phyloP scores from a whole-genome alignment of 2,113 vertebrate species.

The Columba livia region DNA sequence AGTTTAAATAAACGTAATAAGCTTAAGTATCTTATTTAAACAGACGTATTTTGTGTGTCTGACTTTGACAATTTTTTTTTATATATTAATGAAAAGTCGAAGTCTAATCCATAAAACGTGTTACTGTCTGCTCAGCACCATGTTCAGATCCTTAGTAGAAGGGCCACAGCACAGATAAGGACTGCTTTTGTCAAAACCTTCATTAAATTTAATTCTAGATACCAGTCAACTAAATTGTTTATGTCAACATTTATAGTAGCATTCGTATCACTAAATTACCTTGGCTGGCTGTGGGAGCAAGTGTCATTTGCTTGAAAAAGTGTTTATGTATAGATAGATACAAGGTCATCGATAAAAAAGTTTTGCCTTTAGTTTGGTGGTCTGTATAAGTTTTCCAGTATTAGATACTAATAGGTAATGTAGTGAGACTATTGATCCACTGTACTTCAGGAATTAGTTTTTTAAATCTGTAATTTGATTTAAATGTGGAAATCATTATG shows the following conservation, averaged over 20 bases:
- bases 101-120: not conserved
- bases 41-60: not conserved
- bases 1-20: not conserved
- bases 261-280: not conserved
- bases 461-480: not conserved
- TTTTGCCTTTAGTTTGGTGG: not conserved
- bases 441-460: not conserved
- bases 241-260: not conserved
- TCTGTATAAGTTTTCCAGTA: not conserved
- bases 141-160: not conserved
- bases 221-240: not conserved
- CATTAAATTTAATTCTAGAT: not conserved
- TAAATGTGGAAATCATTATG: not conserved
- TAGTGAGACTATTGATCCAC: not conserved
- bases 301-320: not conserved
- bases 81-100: not conserved
- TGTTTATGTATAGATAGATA: not conserved
- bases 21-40: not conserved
- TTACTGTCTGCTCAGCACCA: not conserved
- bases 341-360: not conserved
- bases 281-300: not conserved
- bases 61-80: not conserved
- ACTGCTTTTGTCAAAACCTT: not conserved
- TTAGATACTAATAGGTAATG: not conserved
- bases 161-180: not conserved